Evolutionary conservation across 2,888 invertebrate genomes (phyloP).

Genomic region (Parascotia fuliginaria): DNA sequence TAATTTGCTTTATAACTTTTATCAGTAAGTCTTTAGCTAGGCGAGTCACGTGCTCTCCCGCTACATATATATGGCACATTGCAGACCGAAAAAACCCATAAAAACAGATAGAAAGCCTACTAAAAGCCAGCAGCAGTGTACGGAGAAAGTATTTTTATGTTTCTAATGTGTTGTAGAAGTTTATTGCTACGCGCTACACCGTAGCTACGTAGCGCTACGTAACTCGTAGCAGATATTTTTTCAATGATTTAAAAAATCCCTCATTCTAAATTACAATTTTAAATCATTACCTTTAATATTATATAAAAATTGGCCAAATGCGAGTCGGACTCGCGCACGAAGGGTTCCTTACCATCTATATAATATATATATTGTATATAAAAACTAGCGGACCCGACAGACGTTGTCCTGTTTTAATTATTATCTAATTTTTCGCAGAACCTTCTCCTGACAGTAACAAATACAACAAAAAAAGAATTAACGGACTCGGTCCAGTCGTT

Average conservation of each 20-base stretch:
- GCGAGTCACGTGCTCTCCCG: slow-evolving; percentile 32
- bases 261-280: too few species aligned
- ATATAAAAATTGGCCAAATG: too few species aligned
- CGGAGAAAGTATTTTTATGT: slow-evolving; percentile 42
- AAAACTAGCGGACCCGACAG: too few species aligned
- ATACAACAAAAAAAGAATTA: too few species aligned
- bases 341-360: too few species aligned
- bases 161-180: slow-evolving; percentile 29
- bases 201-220: slow-evolving; percentile 18
- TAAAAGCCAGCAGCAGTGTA: slow-evolving; percentile 36
- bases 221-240: background rate
- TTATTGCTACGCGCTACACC: slow-evolving; percentile 38
- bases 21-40: slow-evolving; percentile 20
- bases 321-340: too few species aligned
- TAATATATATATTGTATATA: too few species aligned
- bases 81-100: slow-evolving; percentile 33
- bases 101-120: slow-evolving; percentile 36
- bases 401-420: too few species aligned
- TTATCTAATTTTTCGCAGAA: too few species aligned
- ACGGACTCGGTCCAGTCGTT: too few species aligned
- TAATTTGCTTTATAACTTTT: slow-evolving; percentile 29
- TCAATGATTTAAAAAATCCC: background rate
- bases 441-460: too few species aligned
- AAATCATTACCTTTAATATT: too few species aligned
- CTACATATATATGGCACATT: slow-evolving; percentile 35